Evolutionary conservation across 2,113 vertebrate genomes (phyloP), one percentile per base, ranked within the genome.

Genomic region (Scalopus aquaticus): DNA sequence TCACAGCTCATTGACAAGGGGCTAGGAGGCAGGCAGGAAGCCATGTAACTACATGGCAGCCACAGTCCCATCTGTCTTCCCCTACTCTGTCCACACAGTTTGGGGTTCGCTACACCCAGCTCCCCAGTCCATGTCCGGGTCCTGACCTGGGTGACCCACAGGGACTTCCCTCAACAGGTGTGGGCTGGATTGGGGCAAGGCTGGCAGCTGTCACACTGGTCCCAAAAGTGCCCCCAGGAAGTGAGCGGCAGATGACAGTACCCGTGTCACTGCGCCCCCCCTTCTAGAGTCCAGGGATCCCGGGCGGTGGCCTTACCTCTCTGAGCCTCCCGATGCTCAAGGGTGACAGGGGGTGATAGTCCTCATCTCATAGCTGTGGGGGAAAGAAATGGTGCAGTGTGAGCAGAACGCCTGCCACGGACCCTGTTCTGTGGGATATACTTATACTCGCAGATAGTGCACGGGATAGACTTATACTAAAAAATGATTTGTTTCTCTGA

Each of bases 221-320:
- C 76, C 73, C 1, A 20, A 89, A 84, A 90, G 17, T 69, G 42
- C 54, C 62, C 42, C 35, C 56, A 22, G 85, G 94, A 96, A 64
- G 51, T 49, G 30, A 91, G 44, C 0, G 13, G 72, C 16, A 26
- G 32, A 8, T n/a, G 9, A 24, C 42, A 6, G 1, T 12, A 46
- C 32, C 16, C 10, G 6, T 0, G 2, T 6, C 46, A 4, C 42
- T 60, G 46, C 2, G 46, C 46, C 46, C 12, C 46, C 12, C 46
- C 12, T 2, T 49, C 9, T 2, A 49, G 46, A 0, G 3, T 49
- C 37, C 0, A 0, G 73, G 65, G 54, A 4, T 0, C 26, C 46
- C 12, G 37, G 64, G 30, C 20, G 56, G 80, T 4, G 42, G 32
- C 19, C 0, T 4, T 24, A 1, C 20, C 28, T 42, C 39, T 56